Percentiles rank a stretch among this genome's conserved stretches.
phyloP scores from a whole-genome alignment of 35 echinoderm and acorn worm species.

The Acanthaster planci region DNA sequence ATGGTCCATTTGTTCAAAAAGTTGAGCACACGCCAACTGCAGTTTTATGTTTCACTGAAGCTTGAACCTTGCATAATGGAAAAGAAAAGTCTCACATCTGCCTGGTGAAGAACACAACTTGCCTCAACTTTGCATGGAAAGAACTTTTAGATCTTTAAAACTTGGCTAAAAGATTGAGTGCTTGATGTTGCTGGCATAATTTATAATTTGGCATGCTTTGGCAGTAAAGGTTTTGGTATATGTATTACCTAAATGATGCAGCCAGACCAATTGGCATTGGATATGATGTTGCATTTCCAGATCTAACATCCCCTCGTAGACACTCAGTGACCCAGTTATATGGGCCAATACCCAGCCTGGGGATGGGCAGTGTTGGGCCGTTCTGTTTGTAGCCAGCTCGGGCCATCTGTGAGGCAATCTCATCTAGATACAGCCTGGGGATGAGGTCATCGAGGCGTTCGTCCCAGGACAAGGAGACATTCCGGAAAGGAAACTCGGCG shows the following conservation, averaged over 20 bases:
- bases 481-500: constrained; percentile 60
- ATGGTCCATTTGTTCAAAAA: too few relatives aligned
- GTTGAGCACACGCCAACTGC: too few relatives aligned
- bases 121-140: too few relatives aligned
- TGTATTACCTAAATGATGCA: constrained; percentile 70
- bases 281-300: constrained; percentile 79
- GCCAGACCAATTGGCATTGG: constrained; percentile 75
- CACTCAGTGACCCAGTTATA: constrained; percentile 91
- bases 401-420: constrained; percentile 60
- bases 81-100: too few relatives aligned
- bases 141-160: too few relatives aligned
- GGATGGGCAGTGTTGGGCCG: constrained; percentile 57
- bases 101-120: too few relatives aligned
- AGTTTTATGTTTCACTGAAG: too few relatives aligned
- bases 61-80: too few relatives aligned
- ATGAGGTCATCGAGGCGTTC: constrained; percentile 65
- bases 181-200: too few relatives aligned
- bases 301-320: constrained; percentile 52
- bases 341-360: constrained; percentile 61
- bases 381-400: constrained; percentile 57
- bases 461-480: constrained; percentile 72
- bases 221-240: too few relatives aligned
- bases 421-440: constrained; percentile 41
- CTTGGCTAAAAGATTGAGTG: too few relatives aligned
- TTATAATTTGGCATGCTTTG: too few relatives aligned